Evolutionary conservation across 2,113 vertebrate species (phyloP).

Genomic region (Noturus placidus): DNA sequence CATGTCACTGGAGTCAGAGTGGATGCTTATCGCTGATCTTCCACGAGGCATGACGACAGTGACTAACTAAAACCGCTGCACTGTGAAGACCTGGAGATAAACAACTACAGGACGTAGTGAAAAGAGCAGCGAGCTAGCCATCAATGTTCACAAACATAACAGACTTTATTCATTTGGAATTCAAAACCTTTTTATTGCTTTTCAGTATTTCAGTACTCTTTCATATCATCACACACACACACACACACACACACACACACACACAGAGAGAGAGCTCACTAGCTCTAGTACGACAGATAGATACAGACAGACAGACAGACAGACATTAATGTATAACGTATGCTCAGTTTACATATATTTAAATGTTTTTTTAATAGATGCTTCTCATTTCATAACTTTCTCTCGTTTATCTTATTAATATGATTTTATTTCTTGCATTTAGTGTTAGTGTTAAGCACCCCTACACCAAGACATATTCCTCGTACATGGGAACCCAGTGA

Average conservation of each 20-base stretch:
- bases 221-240: too few species aligned
- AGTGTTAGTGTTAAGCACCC: too few species aligned
- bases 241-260: neutral
- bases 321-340: too few species aligned
- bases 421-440: too few species aligned
- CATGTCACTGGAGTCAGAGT: slow-evolving; percentile 69
- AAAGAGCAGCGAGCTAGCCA: neutral
- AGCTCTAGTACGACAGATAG: neutral
- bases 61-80: neutral
- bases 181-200: neutral
- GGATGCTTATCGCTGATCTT: slow-evolving; percentile 64
- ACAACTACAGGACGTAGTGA: neutral
- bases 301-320: neutral
- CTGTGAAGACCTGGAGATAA: neutral
- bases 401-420: too few species aligned
- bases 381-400: too few species aligned
- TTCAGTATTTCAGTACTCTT: neutral
- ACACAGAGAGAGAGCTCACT: neutral
- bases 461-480: too few species aligned
- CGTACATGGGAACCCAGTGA: too few species aligned
- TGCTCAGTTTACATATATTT: too few species aligned
- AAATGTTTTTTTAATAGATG: too few species aligned
- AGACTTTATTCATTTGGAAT: neutral
- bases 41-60: slow-evolving; percentile 67
- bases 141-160: neutral